Conservation (phyloP, 2,888 invertebrate genomes). For the Papilio demoleus region DNA sequence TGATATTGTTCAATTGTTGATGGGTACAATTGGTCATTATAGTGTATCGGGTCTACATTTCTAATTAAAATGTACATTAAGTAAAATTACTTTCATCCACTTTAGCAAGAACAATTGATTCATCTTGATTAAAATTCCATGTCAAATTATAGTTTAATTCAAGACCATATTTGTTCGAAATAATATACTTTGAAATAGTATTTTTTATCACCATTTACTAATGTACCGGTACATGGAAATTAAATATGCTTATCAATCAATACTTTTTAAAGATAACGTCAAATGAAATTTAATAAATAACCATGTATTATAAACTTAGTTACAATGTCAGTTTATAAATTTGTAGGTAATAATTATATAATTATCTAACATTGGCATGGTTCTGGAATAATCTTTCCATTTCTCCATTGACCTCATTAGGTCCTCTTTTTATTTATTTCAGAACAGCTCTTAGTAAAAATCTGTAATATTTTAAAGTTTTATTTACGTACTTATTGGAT, state of each 20-base stretch:
- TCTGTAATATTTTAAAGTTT: not conserved
- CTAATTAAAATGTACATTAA: not conserved
- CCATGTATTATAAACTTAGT: no score
- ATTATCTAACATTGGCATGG: no score
- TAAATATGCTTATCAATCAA: no score
- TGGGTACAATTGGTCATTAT: not conserved
- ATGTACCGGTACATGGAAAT: no score
- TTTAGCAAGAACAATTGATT: not conserved
- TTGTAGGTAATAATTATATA: no score
- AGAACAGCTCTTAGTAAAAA: no score
- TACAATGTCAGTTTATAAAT: no score
- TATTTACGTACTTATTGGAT: not conserved
- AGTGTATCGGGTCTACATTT: not conserved
- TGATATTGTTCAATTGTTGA: not conserved
- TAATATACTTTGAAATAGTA: not conserved
- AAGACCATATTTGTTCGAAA: not conserved
- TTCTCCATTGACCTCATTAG: no score
- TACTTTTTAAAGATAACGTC: no score
- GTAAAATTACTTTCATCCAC: not conserved
- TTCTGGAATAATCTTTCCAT: no score
- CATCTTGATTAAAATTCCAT: not conserved
- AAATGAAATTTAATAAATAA: no score
- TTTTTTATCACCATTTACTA: not conserved
- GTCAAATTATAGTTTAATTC: not conserved
- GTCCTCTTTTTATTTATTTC: no score